These are phyloP conservation scores for Digitonthophagus gazella DNA, from an alignment of 2,888 invertebrate genomes.

Conservation along the genomic window DNA sequence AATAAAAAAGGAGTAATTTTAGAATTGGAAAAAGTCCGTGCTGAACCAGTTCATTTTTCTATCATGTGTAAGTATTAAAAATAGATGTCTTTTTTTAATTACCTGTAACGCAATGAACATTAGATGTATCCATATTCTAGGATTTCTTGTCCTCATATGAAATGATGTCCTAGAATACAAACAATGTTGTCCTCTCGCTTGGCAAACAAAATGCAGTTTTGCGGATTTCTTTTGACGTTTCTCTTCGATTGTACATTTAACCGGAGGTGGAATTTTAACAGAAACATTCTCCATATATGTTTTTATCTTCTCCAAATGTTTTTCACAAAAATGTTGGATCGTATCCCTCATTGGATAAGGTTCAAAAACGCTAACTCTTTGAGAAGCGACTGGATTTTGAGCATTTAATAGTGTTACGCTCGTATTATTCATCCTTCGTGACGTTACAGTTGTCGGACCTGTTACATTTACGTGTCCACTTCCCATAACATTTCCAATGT, in stretches of 20 bases:
- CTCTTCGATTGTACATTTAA: slow-evolving; percentile 93
- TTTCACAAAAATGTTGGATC: slow-evolving; percentile 94
- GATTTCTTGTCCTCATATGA: slow-evolving; percentile 75
- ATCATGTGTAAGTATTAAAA: no score
- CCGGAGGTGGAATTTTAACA: slow-evolving; percentile 82
- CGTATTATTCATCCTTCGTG: slow-evolving; percentile 67
- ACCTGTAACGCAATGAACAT: slow-evolving; percentile 90
- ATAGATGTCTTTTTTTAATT: no score
- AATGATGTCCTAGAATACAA: slow-evolving; percentile 79
- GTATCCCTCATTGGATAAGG: slow-evolving; percentile 90
- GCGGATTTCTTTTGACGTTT: slow-evolving; percentile 81
- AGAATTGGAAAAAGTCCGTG: no score
- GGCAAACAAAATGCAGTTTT: slow-evolving; percentile 87
- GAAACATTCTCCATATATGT: slow-evolving; percentile 87
- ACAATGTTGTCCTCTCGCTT: slow-evolving; percentile 79
- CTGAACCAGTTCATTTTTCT: no score
- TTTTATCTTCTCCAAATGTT: slow-evolving; percentile 89
- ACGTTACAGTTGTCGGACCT: slow-evolving; percentile 63
- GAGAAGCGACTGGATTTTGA: slow-evolving; percentile 48
- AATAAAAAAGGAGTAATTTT: neutral
- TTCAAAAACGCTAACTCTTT: slow-evolving; percentile 81
- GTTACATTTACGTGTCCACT: slow-evolving; percentile 55
- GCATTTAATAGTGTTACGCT: slow-evolving; percentile 73
- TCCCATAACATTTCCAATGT: slow-evolving; percentile 32
- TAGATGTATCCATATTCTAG: slow-evolving; percentile 90